Evolutionary conservation across 2,888 invertebrate genomes (phyloP), one percentile per base, ranked within the genome.

Genomic region (Rosalia funebris): DNA sequence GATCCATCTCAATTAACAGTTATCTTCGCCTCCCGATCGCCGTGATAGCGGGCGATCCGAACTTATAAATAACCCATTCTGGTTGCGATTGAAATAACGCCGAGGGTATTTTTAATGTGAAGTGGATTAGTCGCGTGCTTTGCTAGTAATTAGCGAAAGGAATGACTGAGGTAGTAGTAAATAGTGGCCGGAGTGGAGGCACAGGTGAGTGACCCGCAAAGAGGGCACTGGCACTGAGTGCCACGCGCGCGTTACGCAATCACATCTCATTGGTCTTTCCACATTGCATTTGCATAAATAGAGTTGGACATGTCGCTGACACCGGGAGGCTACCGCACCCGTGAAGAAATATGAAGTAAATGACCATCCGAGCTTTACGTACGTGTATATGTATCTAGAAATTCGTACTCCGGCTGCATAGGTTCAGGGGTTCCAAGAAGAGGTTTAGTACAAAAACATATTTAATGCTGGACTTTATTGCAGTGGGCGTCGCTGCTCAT

Each of bases 151-250:
- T 50, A 50, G 50, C 50, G 50, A 50, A 50, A 50, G 57, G 60
- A 50, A 53, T 57, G 45, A 45, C 19, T 45, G 44, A 44, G 44
- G 54, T 31, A 44, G 55, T 55, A 45, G 45, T 55, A 42, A 55
- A 55, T 34, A 56, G 60, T 59, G 20, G 42, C 46, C 54, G 53
- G 44, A 44, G 44, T 17, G 45, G 42, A 50, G 47, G 56, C 60
- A 46, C 65, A 70, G 79, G 79, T 79, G 75, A 78, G 69, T 76
- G 78, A 78, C 77, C 78, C 67, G 75, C 74, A 78, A 78, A 74
- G 75, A 68, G 78, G 78, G 74, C 78, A 78, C 76, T 77, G 77
- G 77, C 78, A 76, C 76, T 76, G 69, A 46, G 47, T 57, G 59
- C 62, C 63, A 63, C 63, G 65, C 60, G 57, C 52, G 11, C 65